Base-by-base conservation (phyloP, 2,888 invertebrate genomes). In the Cistogaster globosa region DNA sequence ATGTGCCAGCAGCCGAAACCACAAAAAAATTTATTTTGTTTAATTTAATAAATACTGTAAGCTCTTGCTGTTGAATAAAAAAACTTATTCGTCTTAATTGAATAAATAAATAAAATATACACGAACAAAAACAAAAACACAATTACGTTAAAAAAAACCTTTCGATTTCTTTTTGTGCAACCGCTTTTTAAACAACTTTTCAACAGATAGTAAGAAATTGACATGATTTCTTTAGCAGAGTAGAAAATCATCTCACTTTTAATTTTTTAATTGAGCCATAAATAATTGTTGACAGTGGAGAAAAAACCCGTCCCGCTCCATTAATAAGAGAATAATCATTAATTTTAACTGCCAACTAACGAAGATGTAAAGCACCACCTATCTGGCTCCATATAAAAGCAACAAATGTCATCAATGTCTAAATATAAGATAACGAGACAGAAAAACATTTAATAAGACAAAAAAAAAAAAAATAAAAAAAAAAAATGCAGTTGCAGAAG, bases 291-390 rank as follows among this genome's bases (percentile, higher is more conserved):
- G 55, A 9, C 51, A 71, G 22, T 45, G 8, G 5, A 55, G 16
- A 36, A 69, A 55, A 20, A 51, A 53, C 7, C 36, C 0, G 5
- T 9, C 5, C 38, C 11, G 22, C 7, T 1, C 26, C 20, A 16
- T 16, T 16, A 38, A 57, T 12, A 55, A 69, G 55, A 32, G 3
- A 58, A 45, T 26, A 22, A 63, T 71, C 71, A 79, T 79, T 71
- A 55, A 79, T 32, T 79, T 63, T 78, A 83, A 78, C 77, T 78
- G 78, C 48, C 83, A 83, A 78, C 78, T 78, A 83, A 83, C 38
- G 38, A 55, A 83, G 72, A 83, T 83, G 78, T 72, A 78, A 67
- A 69, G 62, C 68, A 65, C 82, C 82, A 82, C 82, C 82, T 71
- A 71, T 57, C 58, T 45, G 63, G 69, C 18, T 55, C 4, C 22